These are phyloP conservation scores for Chaenocephalus aceratus DNA, from an alignment of 2,113 vertebrate genomes.

Conservation along the genomic window DNA sequence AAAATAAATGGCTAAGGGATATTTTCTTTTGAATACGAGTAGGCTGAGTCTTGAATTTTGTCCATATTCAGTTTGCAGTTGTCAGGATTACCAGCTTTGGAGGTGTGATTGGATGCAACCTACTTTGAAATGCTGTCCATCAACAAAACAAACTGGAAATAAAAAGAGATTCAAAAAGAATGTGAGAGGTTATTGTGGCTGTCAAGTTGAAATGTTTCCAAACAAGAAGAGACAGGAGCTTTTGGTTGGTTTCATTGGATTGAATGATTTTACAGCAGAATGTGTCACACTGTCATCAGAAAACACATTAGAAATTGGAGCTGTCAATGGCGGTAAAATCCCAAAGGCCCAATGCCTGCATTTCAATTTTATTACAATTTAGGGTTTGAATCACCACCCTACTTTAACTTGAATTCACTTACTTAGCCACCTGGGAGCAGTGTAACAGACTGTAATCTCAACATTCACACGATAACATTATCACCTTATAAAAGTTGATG, in stretches of 20 bases:
- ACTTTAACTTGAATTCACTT: background rate
- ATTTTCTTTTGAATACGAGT: constrained; percentile 19
- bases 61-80: constrained; percentile 3
- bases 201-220: constrained; percentile 3
- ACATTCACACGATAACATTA: background rate
- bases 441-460: background rate
- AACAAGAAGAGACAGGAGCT: background rate
- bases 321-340: background rate
- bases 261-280: background rate
- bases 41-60: constrained; percentile 9
- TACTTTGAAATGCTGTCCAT: constrained; percentile 9
- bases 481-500: background rate
- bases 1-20: constrained; percentile 11
- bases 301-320: background rate
- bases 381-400: background rate
- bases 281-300: constrained; percentile 3
- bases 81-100: background rate
- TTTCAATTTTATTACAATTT: background rate
- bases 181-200: background rate
- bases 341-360: background rate
- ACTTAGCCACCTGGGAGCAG: background rate
- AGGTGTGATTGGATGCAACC: background rate
- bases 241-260: background rate
- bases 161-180: background rate
- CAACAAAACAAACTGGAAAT: background rate